Base-by-base conservation (phyloP, 2,888 invertebrate genomes). In the Brachypalpus laphriformis region DNA sequence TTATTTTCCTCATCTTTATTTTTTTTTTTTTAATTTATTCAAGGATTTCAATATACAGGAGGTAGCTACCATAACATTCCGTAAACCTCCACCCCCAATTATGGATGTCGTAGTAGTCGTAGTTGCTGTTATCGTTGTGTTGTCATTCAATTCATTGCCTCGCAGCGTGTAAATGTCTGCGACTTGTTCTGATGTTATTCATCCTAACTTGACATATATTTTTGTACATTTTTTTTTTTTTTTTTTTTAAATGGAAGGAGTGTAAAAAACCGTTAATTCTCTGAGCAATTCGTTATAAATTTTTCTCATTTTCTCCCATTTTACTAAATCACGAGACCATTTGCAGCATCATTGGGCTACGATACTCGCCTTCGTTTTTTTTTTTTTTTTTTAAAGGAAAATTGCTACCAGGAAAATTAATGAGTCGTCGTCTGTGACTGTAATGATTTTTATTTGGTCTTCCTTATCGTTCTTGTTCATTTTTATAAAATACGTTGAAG, bases 181-280 rank as follows among this genome's bases (percentile, higher is more conserved):
- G 70, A 40, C 68, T 80, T 70, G 65, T 71, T 75, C 75, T 56
- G 57, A 54, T 66, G 81, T 75, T 81, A 75, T 81, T 81, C 85
- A 81, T 85, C 81, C 81, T 71, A 71, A 85, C 85, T 85, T 85
- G 85, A 85, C 85, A 85, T 47, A 85, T 54, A 80, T 85, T 81
- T 81, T 70, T 51, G 56, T 56, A 47, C 16, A 70, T 49, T 49
- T 71, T 22, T 42, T 11, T 63, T 57, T 66, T 9, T 25, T 18
- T 25, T 25, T 40, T n/a, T 18, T 7, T 9, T 18, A 3, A 2
- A 16, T 18, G 7, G 3, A 11, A 20, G 20, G 28, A 22, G n/a
- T 47, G 22, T 25, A 0, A 51, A 14, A 31, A 54, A 61, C 34
- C 75, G 75, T 81, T 81, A 81, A 81, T 85, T 76, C 75, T 9